phyloP scores from a whole-genome alignment of 2,888 invertebrate species.

The Pycnomerus fuliginosus region DNA sequence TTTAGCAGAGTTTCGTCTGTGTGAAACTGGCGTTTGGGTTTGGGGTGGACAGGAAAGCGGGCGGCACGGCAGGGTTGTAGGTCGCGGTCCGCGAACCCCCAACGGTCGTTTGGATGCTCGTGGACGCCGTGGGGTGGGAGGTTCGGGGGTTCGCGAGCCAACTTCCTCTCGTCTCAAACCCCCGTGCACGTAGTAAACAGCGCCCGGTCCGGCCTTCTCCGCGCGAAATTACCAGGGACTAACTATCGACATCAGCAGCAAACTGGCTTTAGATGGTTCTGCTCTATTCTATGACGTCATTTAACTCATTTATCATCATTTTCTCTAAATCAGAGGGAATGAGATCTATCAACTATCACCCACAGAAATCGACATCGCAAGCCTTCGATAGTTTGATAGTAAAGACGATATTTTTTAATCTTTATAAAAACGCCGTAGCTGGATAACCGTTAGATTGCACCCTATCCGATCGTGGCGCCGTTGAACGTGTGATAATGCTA shows the following conservation, averaged over 20 bases:
- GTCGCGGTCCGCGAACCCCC: slow-evolving; percentile 42
- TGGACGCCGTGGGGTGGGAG: slow-evolving; percentile 19
- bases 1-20: slow-evolving; percentile 30
- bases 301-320: too few species aligned
- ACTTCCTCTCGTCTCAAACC: slow-evolving; percentile 30
- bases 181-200: slow-evolving; percentile 2
- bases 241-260: slow-evolving; percentile 27
- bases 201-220: slow-evolving; percentile 11
- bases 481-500: too few species aligned
- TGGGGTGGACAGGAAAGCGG: slow-evolving; percentile 36
- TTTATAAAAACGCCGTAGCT: too few species aligned
- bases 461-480: too few species aligned
- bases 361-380: too few species aligned
- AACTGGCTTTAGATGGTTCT: too few species aligned
- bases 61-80: slow-evolving; percentile 35
- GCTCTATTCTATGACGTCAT: too few species aligned
- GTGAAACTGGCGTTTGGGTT: slow-evolving; percentile 34
- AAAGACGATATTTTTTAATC: too few species aligned
- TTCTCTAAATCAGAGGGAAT: too few species aligned
- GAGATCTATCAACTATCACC: too few species aligned
- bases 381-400: too few species aligned
- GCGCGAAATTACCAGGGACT: slow-evolving; percentile 42
- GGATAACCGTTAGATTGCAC: too few species aligned
- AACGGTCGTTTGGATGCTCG: slow-evolving; percentile 22
- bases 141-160: slow-evolving; percentile 39